Percentiles rank a stretch among this genome's conserved stretches.
phyloP scores from a whole-genome alignment of 2,888 invertebrate genomes.

The Nymphalis urticae region DNA sequence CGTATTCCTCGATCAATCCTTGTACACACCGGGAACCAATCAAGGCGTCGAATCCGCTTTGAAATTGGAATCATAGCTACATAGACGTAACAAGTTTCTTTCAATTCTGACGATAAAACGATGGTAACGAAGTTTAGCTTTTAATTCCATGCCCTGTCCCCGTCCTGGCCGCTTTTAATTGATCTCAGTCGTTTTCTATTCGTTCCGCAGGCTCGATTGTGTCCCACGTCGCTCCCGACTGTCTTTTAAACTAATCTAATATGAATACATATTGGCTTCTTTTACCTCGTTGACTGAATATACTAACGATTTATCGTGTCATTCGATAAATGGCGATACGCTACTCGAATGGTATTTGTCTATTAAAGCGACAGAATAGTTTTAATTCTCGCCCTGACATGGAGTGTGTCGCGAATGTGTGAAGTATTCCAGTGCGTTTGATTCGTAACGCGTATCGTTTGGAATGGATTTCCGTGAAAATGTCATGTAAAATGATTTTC shows the following conservation, averaged over 20 bases:
- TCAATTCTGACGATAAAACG: slow-evolving; percentile 75
- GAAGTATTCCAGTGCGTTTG: slow-evolving; percentile 12
- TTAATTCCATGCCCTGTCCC: slow-evolving; percentile 64
- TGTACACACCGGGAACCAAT: slow-evolving; percentile 68
- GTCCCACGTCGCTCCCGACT: slow-evolving; percentile 18
- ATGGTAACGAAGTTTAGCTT: slow-evolving; percentile 76
- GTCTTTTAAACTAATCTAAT: slow-evolving; percentile 27
- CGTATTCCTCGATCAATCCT: slow-evolving; percentile 54
- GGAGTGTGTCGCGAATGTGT: slow-evolving; percentile 1
- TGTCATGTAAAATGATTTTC: slow-evolving; percentile 4
- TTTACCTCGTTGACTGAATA: not conserved
- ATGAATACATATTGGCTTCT: slow-evolving; percentile 14
- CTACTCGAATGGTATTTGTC: not conserved
- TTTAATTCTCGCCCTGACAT: not conserved
- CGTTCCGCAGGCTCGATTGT: slow-evolving; percentile 54
- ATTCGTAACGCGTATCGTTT: slow-evolving; percentile 9
- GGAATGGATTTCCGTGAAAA: not conserved
- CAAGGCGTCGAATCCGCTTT: slow-evolving; percentile 74
- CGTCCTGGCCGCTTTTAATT: slow-evolving; percentile 60
- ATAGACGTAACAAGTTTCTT: slow-evolving; percentile 78
- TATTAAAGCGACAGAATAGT: slow-evolving; percentile 1
- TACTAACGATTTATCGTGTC: not conserved
- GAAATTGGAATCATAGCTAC: slow-evolving; percentile 76
- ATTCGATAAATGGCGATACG: not conserved
- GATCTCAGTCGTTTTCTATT: slow-evolving; percentile 67